phyloP scores from a whole-genome alignment of 1,140 invertebrate species.

The Heterodera carotae region DNA sequence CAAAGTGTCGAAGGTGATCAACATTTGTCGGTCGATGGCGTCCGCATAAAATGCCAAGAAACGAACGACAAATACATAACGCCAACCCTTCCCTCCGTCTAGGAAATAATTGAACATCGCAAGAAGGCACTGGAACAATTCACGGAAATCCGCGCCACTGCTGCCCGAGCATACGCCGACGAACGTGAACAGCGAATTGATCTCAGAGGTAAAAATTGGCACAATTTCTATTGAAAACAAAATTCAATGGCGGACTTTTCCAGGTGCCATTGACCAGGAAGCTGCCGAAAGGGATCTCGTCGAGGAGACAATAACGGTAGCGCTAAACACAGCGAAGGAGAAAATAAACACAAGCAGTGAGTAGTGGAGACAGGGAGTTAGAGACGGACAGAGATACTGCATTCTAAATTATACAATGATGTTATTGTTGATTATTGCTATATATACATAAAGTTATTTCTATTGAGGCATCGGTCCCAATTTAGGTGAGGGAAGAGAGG shows the following conservation, averaged over 20 bases:
- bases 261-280: constrained; percentile 48
- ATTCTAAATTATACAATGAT: too few species aligned
- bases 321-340: constrained; percentile 56
- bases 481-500: too few species aligned
- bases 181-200: constrained; percentile 79
- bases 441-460: too few species aligned
- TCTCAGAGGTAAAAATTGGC: constrained; percentile 76
- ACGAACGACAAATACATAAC: neutral
- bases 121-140: constrained; percentile 84
- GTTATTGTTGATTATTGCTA: too few species aligned
- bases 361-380: constrained; percentile 75
- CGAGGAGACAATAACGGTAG: constrained; percentile 58
- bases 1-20: constrained; percentile 82
- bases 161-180: constrained; percentile 74
- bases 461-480: too few species aligned
- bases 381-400: too few species aligned
- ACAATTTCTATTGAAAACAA: neutral
- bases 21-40: too few species aligned
- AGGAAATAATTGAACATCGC: constrained; percentile 88
- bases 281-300: constrained; percentile 48
- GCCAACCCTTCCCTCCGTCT: neutral
- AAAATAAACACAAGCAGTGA: constrained; percentile 27
- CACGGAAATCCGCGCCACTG: constrained; percentile 72
- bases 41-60: neutral
- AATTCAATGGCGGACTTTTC: neutral